Percentiles rank a stretch among this genome's conserved stretches.
Conservation (phyloP, 1,140 invertebrate species). For the Muscidifurax raptorellus region DNA sequence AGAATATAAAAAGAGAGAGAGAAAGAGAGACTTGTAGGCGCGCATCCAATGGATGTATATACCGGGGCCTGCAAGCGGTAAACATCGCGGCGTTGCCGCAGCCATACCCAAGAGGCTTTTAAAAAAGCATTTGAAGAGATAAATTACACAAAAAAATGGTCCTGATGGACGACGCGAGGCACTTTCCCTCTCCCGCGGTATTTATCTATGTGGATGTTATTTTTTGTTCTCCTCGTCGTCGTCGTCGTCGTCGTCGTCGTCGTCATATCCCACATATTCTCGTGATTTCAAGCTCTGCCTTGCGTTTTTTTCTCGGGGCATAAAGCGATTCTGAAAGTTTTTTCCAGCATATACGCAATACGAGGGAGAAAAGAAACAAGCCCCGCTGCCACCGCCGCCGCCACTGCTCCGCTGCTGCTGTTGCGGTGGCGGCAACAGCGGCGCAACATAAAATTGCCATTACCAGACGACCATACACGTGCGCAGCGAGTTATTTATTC, state of each 20-base stretch:
- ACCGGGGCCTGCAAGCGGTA: not conserved
- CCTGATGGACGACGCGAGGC: constrained; percentile 42
- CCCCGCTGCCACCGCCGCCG: not conserved
- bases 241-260: not conserved
- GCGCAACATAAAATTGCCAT: constrained; percentile 71
- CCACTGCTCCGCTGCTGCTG: not conserved
- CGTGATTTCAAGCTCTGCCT: constrained; percentile 3
- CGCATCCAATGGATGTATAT: constrained; percentile 1
- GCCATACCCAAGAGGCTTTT: constrained; percentile 40
- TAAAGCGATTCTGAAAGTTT: constrained; percentile 56
- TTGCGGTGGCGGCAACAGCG: constrained; percentile 25
- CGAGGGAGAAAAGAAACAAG: constrained; percentile 46
- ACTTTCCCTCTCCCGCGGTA: not conserved
- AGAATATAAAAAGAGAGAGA: not conserved
- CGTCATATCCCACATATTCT: constrained; percentile 24
- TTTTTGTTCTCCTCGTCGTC: not conserved
- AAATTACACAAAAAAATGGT: constrained; percentile 50
- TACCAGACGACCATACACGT: constrained; percentile 59
- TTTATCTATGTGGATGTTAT: not conserved
- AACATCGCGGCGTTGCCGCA: not conserved
- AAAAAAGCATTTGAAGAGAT: constrained; percentile 51
- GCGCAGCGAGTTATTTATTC: constrained; percentile 32
- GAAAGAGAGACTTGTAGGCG: not conserved
- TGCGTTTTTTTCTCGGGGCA: not conserved
- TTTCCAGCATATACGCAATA: constrained; percentile 58